Conservation (phyloP, 2,888 invertebrate species). For the Amphiduros pacificus region DNA sequence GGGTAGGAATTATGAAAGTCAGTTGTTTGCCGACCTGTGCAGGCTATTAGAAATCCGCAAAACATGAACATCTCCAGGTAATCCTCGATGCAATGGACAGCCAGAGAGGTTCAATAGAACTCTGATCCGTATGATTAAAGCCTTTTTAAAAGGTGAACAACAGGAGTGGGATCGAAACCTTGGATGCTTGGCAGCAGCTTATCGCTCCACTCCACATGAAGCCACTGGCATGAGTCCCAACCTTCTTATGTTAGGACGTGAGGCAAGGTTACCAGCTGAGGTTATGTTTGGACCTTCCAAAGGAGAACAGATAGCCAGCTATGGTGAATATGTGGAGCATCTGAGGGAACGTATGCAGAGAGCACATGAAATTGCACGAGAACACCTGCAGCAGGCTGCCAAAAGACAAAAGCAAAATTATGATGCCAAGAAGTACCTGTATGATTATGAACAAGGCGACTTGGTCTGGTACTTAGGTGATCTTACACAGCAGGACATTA, state of each 20-base stretch:
- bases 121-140: not conserved
- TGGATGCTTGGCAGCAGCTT: not conserved
- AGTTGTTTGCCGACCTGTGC: not conserved
- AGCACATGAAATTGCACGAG: too few relatives aligned
- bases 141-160: not conserved
- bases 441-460: too few relatives aligned
- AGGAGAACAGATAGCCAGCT: too few relatives aligned
- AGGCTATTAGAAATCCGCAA: not conserved
- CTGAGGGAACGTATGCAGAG: too few relatives aligned
- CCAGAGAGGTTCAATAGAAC: not conserved
- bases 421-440: too few relatives aligned
- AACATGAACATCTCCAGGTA: not conserved
- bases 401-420: too few relatives aligned
- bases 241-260: not conserved
- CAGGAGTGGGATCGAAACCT: not conserved
- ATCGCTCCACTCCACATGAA: not conserved
- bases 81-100: not conserved
- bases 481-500: too few relatives aligned
- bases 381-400: too few relatives aligned
- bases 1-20: conserved; percentile 1
- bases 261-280: too few relatives aligned
- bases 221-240: not conserved
- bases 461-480: too few relatives aligned
- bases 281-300: too few relatives aligned
- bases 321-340: too few relatives aligned